Evolutionary conservation across 2,797 vertebrate species (phyloP).

Genomic region (Chromis chromis): DNA sequence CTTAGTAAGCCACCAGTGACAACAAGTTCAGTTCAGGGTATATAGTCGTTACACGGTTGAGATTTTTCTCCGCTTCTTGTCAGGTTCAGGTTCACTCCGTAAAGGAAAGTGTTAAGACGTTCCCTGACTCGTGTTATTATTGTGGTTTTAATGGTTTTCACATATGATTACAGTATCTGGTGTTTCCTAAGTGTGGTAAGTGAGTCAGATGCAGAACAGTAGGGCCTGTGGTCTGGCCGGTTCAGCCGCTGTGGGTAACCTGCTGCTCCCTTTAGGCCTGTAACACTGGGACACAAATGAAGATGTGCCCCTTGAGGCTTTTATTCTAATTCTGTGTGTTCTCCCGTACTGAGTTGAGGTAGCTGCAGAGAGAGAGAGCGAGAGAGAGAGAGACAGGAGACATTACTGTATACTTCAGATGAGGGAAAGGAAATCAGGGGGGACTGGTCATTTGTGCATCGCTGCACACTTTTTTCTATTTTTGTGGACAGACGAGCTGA

Average conservation of each 20-base stretch:
- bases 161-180: slow-evolving; percentile 64
- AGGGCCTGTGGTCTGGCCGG: slow-evolving; percentile 59
- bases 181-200: slow-evolving; percentile 55
- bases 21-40: neutral
- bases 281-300: slow-evolving; percentile 30
- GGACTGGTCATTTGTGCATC: slow-evolving; percentile 4
- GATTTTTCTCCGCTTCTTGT: slow-evolving; percentile 5
- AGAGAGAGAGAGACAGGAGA: slow-evolving; percentile 1
- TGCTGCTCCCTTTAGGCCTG: slow-evolving; percentile 38
- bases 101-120: slow-evolving; percentile 17
- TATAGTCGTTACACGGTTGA: neutral
- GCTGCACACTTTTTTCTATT: neutral
- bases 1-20: neutral
- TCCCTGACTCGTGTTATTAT: slow-evolving; percentile 62
- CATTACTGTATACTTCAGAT: neutral
- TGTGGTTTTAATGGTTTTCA: slow-evolving; percentile 69
- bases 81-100: slow-evolving; percentile 27
- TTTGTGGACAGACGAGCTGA: slow-evolving; percentile 28
- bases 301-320: slow-evolving; percentile 18
- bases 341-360: slow-evolving; percentile 1
- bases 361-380: neutral
- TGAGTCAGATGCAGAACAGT: slow-evolving; percentile 61
- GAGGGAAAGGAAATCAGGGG: slow-evolving; percentile 13
- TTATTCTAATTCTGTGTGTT: slow-evolving; percentile 2
- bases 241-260: slow-evolving; percentile 50